phyloP scores from a whole-genome alignment of 2,888 invertebrate genomes.

The Oasisia sp. region DNA sequence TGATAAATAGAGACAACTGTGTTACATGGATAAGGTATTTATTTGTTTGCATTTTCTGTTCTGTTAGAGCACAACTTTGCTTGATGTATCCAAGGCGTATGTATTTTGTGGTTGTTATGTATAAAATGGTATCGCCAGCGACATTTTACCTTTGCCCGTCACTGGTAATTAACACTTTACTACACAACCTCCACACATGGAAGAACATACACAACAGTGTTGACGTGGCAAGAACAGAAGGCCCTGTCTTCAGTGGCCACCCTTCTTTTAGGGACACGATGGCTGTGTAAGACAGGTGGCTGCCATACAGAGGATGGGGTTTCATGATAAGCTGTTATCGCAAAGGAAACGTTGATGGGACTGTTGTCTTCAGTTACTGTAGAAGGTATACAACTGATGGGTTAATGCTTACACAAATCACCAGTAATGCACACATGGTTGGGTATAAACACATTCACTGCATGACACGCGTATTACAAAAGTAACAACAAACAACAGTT shows the following conservation, averaged over 20 bases:
- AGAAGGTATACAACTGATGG: neutral
- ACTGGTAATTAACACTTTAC: neutral
- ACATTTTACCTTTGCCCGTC: neutral
- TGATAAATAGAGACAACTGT: neutral
- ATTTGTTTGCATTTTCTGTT: constrained; percentile 8
- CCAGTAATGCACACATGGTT: no score
- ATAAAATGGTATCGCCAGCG: neutral
- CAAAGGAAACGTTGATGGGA: no score
- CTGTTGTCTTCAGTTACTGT: neutral
- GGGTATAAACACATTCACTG: neutral
- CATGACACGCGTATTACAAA: neutral
- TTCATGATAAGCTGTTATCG: no score
- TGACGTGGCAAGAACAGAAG: no score
- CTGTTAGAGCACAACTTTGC: neutral
- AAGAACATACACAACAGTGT: no score
- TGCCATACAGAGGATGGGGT: no score
- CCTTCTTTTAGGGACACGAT: no score
- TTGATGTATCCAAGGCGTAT: neutral
- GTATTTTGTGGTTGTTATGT: neutral
- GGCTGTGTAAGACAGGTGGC: no score
- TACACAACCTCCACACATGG: neutral
- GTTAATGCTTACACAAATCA: no score
- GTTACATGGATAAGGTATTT: neutral
- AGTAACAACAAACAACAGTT: neutral
- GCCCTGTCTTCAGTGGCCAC: no score